Conservation (phyloP, 2,797 vertebrate species). For the Neoniphon sammara region DNA sequence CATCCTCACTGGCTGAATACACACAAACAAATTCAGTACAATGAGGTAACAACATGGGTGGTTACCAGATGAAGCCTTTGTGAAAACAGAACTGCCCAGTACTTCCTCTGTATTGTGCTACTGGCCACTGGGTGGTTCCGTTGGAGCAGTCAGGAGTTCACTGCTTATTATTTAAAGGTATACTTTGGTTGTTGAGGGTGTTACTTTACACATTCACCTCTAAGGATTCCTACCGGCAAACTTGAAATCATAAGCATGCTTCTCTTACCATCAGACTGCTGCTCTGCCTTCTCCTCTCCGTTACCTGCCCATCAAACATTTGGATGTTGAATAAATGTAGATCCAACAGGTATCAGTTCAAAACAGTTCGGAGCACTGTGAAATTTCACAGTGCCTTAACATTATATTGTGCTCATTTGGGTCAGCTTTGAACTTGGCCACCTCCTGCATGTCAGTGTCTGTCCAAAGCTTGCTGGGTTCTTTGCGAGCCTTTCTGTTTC, state of each 20-base stretch:
- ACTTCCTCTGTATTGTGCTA: no score
- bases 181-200: neutral
- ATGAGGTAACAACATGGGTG: no score
- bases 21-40: no score
- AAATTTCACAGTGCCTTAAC: neutral
- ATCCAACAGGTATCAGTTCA: neutral
- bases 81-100: no score
- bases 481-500: slow-evolving; percentile 6
- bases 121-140: neutral
- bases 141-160: neutral
- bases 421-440: neutral
- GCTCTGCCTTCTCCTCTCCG: neutral
- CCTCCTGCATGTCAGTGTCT: neutral
- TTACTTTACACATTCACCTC: no score
- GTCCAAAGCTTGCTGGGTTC: slow-evolving; percentile 1
- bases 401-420: neutral
- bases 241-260: neutral
- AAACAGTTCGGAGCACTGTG: neutral
- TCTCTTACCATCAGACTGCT: neutral
- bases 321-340: no score
- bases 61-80: no score
- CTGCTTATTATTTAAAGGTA: neutral
- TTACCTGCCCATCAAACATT: no score
- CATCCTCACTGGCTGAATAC: no score
- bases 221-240: neutral